Conservation (phyloP, 1,140 invertebrate genomes). For the Saccostrea glomerata region DNA sequence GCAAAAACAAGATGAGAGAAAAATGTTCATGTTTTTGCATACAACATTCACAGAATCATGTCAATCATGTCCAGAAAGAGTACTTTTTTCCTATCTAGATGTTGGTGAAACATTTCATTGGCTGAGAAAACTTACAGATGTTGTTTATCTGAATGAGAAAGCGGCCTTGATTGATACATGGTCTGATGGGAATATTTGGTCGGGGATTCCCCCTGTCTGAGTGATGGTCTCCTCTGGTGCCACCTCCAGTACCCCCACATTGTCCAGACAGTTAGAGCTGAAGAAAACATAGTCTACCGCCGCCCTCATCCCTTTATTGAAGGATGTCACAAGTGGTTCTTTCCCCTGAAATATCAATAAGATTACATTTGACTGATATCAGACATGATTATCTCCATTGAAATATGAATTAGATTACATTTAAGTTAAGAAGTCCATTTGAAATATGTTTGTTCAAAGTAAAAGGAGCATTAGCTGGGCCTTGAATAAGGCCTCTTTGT, state of each 20-base stretch:
- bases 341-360: constrained; percentile 55
- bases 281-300: constrained; percentile 69
- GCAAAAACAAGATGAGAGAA: no score
- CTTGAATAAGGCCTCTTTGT: no score
- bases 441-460: no score
- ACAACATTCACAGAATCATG: no score
- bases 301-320: constrained; percentile 52
- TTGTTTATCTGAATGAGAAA: constrained; percentile 60
- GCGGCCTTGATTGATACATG: constrained; percentile 69
- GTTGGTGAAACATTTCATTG: background rate
- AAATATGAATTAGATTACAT: no score
- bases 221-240: constrained; percentile 55
- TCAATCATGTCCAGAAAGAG: no score
- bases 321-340: constrained; percentile 67
- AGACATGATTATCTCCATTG: no score
- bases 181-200: constrained; percentile 67
- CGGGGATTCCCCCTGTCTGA: constrained; percentile 63
- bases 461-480: no score
- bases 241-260: constrained; percentile 61
- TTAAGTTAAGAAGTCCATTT: no score
- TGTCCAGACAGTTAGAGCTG: constrained; percentile 60
- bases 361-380: no score
- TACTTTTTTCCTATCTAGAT: no score
- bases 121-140: background rate
- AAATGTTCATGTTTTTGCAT: no score